phyloP scores from a whole-genome alignment of 1,140 invertebrate genomes.

The Penaeus chinensis region DNA sequence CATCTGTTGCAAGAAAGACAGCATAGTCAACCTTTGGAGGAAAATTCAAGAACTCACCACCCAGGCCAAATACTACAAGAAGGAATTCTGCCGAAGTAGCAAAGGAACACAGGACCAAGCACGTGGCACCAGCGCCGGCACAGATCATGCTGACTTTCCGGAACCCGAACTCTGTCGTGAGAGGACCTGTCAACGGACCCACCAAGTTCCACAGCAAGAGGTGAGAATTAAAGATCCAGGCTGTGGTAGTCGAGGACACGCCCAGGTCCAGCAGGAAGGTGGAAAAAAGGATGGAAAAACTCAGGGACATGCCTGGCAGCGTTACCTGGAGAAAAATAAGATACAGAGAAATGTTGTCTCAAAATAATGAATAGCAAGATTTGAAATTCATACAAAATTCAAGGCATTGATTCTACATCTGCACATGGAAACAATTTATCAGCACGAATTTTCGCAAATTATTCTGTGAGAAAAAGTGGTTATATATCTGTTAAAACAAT shows the following conservation, averaged over 20 bases:
- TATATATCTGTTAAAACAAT: too few species aligned
- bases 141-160: conserved; percentile 1
- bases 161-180: conserved; percentile 11
- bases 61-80: background rate
- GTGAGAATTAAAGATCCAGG: conserved; percentile 13
- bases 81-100: background rate
- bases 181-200: background rate
- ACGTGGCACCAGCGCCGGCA: background rate
- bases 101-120: background rate
- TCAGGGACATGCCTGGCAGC: background rate
- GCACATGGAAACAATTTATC: too few species aligned
- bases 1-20: too few species aligned
- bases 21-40: background rate
- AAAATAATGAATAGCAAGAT: too few species aligned
- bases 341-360: background rate
- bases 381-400: too few species aligned
- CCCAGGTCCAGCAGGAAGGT: background rate
- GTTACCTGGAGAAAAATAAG: background rate
- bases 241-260: background rate
- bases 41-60: background rate
- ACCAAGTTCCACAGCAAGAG: background rate
- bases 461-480: too few species aligned
- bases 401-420: too few species aligned
- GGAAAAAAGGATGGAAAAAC: conserved; percentile 5
- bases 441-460: too few species aligned